These are phyloP conservation scores for Pogonocichla stellata DNA, from an alignment of 2,113 vertebrate species.

Conservation along the genomic window DNA sequence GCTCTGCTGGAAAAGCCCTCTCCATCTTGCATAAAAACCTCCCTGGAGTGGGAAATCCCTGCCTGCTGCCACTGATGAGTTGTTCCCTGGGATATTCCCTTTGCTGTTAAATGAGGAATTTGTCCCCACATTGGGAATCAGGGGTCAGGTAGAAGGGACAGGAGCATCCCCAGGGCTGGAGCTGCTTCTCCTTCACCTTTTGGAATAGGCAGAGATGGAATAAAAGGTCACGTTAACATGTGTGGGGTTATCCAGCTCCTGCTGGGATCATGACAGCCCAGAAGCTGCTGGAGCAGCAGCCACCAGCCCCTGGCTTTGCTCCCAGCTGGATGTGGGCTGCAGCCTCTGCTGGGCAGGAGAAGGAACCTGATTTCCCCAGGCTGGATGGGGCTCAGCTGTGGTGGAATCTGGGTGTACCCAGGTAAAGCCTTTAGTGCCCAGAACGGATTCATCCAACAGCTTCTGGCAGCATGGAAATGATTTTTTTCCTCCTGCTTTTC, in stretches of 20 bases:
- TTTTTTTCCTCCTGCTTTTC: fast-evolving
- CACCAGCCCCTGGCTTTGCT: background rate
- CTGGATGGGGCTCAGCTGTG: background rate
- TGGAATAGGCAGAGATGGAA: fast-evolving
- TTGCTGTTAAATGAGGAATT: fast-evolving
- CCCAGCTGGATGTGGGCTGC: background rate
- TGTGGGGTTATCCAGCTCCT: background rate
- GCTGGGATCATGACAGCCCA: background rate
- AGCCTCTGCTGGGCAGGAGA: background rate
- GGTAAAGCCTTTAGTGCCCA: fast-evolving
- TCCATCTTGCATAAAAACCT: background rate
- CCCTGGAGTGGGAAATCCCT: background rate
- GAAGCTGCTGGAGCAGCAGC: background rate
- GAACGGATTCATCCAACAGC: background rate
- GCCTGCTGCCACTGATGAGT: fast-evolving
- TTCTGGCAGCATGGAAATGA: background rate
- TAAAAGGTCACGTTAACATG: background rate
- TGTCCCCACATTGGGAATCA: fast-evolving
- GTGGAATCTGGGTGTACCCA: fast-evolving
- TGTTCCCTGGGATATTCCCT: background rate
- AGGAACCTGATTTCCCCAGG: fast-evolving
- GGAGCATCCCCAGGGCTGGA: background rate
- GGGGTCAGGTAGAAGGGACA: background rate
- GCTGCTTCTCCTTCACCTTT: background rate
- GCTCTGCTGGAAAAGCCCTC: background rate